Evolutionary conservation across 2,888 invertebrate genomes (phyloP), one percentile per base, ranked within the genome.

Genomic region (Hirtodrosophila trivittata): DNA sequence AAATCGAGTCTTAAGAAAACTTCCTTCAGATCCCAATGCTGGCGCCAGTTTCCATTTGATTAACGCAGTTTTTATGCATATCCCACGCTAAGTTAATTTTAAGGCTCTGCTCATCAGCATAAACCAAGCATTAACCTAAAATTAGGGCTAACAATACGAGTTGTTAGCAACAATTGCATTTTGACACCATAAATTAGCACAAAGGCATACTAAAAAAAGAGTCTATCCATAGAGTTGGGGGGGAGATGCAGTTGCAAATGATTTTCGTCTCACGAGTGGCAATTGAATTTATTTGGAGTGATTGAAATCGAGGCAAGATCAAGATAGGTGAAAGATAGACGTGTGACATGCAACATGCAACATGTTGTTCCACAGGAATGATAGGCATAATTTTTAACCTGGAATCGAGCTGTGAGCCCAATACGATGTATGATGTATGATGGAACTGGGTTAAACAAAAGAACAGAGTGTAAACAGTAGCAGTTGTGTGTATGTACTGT

Each of bases 261-360:
- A 13, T 42, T 58, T 50, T 45, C 32, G 26, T 51, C 66, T 37
- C 32, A 54, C 38, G 42, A 30, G 37, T 21, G 14, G 14, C 18
- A 59, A 46, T 52, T 43, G 26, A 14, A 68, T 56, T 68, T 67
- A 66, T 69, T 82, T 63, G 28, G 3, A n/a, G 2, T 28, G 70
- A 73, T 77, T 59, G 62, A 47, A 62, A 69, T 65, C 67, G 59
- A 55, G 43, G 74, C 65, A 83, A 83, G 76, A 83, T 78, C 80
- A 73, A 78, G 77, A 78, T 78, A 83, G 50, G 43, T 56, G 33
- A 51, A 41, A 46, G 50, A 52, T 50, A 41, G 28, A 38, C 51
- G 30, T 52, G 21, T 39, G 35, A 47, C 75, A 64, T 67, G 77
- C 64, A 64, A 47, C 75, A 64, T 67, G 77, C 64, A 64, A 66